Evolutionary conservation across 2,113 vertebrate species (phyloP), one percentile per base, ranked within the genome.

Genomic region (Lepus europaeus): DNA sequence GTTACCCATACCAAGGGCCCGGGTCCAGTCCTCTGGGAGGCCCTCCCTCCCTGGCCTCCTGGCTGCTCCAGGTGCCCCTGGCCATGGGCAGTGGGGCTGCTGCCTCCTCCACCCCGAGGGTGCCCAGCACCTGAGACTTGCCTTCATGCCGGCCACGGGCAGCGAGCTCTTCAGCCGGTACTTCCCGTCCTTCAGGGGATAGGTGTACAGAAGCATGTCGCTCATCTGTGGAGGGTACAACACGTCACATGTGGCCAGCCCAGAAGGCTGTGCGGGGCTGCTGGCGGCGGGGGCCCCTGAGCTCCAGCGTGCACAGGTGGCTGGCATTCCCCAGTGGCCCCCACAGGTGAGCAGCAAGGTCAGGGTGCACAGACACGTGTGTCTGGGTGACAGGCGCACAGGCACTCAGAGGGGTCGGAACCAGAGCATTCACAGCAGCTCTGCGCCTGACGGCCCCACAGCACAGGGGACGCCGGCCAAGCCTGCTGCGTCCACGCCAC

Each of bases 101-200:
- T 8, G 17, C 49, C 59, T 13, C 77, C 23, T 5, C 22, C 12
- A 5, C 19, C 27, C 77, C 70, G 64, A 19, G 94, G 69, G 39
- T 19, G 9, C 39, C 66, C 11, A 14, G 20, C 12, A 10, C 70
- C 45, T 3, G 23, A 45, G 45, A 17, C 45, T 96, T 97, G 99
- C 99, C 99, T 99, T 99, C 98, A 99, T 98, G 84, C 98, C 98
- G 92, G 98, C 98, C 78, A 99, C 98, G 1, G 98, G 90, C 92
- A 99, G 98, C 0, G 98, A 98, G 89, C 99, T 99, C 98, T 99
- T 99, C 97, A 99, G 98, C 92, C 98, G 98, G 98, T 99, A 99
- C 97, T 99, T 99, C 51, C 99, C 99, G 20, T 99, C 99, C 97
- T 99, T 99, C 98, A 99, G 99, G 79, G 99, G 99, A 95, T 98